Evolutionary conservation across 2,113 vertebrate genomes (phyloP), one percentile per base, ranked within the genome.

Genomic region (Xiphorhynchus elegans): DNA sequence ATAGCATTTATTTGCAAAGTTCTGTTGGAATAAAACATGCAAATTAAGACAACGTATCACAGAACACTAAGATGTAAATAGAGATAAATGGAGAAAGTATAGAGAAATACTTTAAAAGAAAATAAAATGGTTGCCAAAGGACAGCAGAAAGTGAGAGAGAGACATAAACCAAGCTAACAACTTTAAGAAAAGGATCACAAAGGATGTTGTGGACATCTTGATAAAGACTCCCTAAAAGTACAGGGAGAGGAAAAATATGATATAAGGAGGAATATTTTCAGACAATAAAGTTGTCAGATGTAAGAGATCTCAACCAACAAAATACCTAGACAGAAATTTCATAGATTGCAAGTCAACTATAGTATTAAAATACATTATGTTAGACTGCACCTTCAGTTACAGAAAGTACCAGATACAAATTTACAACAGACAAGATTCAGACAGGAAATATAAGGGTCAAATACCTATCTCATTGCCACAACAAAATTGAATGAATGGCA

Each of bases 341-440:
- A 37, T n/a, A 21, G 33, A 64, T 19, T 0, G 0, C 12, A 73
- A 55, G 25, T 68, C 35, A 96, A n/a, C 9, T 33, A 26, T 2
- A n/a, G 19, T 39, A 56, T 66, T 66, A 33, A 74, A 91, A 70
- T 60, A 18, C 7, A 37, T 42, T 42, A 5, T 63, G 67, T 64
- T 60, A 82, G 23, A 62, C 40, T 59, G 40, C 13, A 74, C 2
- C 7, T 83, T 76, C 62, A 49, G 29, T n/a, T 56, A 53, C 44
- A 85, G 52, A 68, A 91, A 77, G 35, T 46, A 56, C 2, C 25
- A 72, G 21, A 80, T 24, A 55, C 4, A 73, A 89, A 76, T 79
- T 58, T 68, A 63, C 7, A 80, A 46, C 13, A 68, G 12, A 76
- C 3, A 40, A 59, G 35, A 72, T 72, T 84, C 58, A 80, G 12